phyloP scores from a whole-genome alignment of 2,113 vertebrate genomes.

The Tylochromis polylepis region DNA sequence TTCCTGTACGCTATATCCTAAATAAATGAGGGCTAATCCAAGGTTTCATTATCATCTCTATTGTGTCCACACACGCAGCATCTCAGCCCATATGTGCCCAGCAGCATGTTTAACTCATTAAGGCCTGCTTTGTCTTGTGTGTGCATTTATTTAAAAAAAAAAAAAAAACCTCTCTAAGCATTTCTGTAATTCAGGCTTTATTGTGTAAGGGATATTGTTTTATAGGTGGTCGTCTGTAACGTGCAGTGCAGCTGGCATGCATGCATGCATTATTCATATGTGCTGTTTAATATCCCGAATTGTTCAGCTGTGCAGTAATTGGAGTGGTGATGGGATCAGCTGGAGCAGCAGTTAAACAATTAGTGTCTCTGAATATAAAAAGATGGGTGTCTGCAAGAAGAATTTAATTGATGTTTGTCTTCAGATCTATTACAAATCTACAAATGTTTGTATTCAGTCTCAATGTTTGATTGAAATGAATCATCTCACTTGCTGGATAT shows the following conservation, averaged over 20 bases:
- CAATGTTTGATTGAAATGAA: no score
- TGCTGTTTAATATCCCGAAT: neutral
- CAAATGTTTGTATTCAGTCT: neutral
- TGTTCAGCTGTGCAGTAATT: neutral
- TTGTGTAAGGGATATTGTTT: neutral
- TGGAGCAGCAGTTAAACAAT: neutral
- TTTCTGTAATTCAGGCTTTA: neutral
- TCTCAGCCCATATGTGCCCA: slow-evolving; percentile 48
- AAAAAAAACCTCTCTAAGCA: neutral
- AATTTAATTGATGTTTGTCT: neutral
- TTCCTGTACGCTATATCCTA: slow-evolving; percentile 37
- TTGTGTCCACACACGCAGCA: slow-evolving; percentile 35
- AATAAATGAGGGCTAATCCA: slow-evolving; percentile 63
- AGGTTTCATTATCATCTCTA: slow-evolving; percentile 56
- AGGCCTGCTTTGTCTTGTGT: slow-evolving; percentile 39
- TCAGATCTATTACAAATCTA: neutral
- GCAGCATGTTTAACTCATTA: slow-evolving; percentile 63
- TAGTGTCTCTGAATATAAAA: neutral
- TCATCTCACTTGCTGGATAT: no score
- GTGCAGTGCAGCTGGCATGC: neutral
- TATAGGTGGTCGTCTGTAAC: neutral
- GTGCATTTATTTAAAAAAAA: no score
- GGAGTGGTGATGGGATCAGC: neutral
- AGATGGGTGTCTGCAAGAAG: neutral
- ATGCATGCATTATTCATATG: neutral